Conservation (phyloP, 2,888 invertebrate species). For the Aphidoletes aphidimyza region DNA sequence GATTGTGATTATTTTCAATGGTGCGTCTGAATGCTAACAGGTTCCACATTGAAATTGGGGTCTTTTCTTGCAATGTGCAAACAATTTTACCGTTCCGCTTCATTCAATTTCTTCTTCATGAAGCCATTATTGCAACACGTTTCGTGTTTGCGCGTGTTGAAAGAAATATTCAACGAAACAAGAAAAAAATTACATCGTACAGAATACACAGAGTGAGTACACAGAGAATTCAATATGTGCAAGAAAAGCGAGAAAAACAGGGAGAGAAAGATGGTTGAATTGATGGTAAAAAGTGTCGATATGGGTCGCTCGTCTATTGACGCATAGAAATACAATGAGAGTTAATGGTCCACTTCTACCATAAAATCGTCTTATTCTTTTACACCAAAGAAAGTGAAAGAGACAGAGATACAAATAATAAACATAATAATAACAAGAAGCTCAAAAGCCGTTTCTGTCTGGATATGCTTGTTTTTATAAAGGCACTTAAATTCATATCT, state of each 20-base stretch:
- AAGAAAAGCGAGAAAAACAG: neutral
- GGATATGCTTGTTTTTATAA: slow-evolving; percentile 47
- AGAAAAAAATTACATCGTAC: neutral
- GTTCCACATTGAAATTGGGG: neutral
- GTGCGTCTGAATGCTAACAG: neutral
- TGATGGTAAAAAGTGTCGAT: slow-evolving; percentile 3
- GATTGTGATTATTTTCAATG: neutral
- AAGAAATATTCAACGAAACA: neutral
- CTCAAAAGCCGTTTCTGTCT: slow-evolving; percentile 28
- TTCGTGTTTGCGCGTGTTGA: neutral
- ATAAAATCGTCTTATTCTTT: slow-evolving; percentile 13
- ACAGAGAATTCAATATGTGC: no score
- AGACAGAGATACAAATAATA: slow-evolving; percentile 48
- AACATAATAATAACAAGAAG: slow-evolving; percentile 48
- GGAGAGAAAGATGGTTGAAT: neutral
- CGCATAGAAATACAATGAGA: slow-evolving; percentile 2
- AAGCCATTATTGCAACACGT: slow-evolving; percentile 4
- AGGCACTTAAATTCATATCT: slow-evolving; percentile 50
- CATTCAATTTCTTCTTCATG: slow-evolving; percentile 11
- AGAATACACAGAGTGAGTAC: neutral
- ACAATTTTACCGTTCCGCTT: neutral
- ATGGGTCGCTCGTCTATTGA: neutral
- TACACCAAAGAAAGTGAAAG: no score
- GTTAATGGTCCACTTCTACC: slow-evolving; percentile 1
- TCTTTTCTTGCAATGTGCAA: neutral